Evolutionary conservation across 2,888 invertebrate genomes (phyloP), one percentile per base, ranked within the genome.

Genomic region (Coleophora flavipennella): DNA sequence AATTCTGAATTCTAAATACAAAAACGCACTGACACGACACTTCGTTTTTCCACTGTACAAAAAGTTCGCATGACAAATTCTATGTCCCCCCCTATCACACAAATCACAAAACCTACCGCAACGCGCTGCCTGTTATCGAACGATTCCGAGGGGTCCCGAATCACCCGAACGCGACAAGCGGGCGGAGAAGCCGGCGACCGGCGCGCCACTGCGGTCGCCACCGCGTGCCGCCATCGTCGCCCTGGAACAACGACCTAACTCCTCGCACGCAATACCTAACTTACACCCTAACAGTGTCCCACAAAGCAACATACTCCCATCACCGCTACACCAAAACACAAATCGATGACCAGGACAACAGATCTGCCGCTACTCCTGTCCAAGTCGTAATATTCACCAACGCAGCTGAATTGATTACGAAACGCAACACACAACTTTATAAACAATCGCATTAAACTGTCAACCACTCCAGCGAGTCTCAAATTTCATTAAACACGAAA

Each of bases 301-400:
- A 40, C 42, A 72, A 50, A 51, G 57, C 13, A 29, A 42, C 38
- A 50, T 37, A 55, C 51, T 72, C n/a, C 43, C 44, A 28, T 26
- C 34, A 40, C 13, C 1, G 31, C 14, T 33, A 34, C 10, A 8
- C 36, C 36, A 13, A 54, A 62, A 67, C 65, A 62, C 78, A 73
- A 83, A 84, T 83, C 83, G 83, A 84, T 83, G 81, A 62, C 69
- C 74, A 70, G 77, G 78, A 78, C 76, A 73, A 74, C 68, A 64
- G 73, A 69, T 74, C 71, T 80, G 79, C 74, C 75, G 73, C 71
- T 74, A 70, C 72, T 71, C 60, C 71, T 66, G 60, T 59, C 61
- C 33, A 33, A 31, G n/a, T 20, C 13, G 10, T 37, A 68, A 69
- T 71, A 74, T 72, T 65, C 53, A 50, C 50, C 48, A 39, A 36